These are phyloP conservation scores for Capromys pilorides DNA, from an alignment of 2,797 vertebrate species.

Conservation along the genomic window DNA sequence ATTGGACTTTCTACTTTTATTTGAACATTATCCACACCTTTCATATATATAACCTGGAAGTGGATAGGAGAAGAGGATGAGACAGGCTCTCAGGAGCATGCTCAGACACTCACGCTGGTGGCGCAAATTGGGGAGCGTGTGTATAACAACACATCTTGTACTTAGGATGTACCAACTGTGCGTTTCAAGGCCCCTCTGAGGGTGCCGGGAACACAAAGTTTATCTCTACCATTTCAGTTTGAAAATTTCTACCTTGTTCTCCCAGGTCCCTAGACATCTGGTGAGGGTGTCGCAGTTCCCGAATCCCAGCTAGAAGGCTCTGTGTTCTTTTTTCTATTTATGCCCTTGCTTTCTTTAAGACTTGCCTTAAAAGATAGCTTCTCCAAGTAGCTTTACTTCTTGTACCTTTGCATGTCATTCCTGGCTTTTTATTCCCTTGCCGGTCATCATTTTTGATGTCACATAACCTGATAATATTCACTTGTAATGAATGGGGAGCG, in stretches of 20 bases:
- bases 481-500: background rate
- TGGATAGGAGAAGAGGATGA: background rate
- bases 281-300: background rate
- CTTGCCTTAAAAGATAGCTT: background rate
- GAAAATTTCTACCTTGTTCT: background rate
- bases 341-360: background rate
- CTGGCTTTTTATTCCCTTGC: background rate
- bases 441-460: background rate
- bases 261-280: background rate
- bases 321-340: background rate
- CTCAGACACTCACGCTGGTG: background rate
- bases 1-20: background rate
- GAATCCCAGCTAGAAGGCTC: background rate
- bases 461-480: conserved; percentile 14
- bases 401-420: background rate
- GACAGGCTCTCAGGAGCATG: background rate
- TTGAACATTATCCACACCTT: background rate
- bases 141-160: background rate
- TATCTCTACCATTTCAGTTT: conserved; percentile 8
- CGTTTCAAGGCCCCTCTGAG: background rate
- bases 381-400: background rate
- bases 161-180: background rate
- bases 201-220: background rate
- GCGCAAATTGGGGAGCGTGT: background rate
- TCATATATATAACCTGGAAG: background rate